phyloP scores from a whole-genome alignment of 2,888 invertebrate species.

The Stratiomys singularior region DNA sequence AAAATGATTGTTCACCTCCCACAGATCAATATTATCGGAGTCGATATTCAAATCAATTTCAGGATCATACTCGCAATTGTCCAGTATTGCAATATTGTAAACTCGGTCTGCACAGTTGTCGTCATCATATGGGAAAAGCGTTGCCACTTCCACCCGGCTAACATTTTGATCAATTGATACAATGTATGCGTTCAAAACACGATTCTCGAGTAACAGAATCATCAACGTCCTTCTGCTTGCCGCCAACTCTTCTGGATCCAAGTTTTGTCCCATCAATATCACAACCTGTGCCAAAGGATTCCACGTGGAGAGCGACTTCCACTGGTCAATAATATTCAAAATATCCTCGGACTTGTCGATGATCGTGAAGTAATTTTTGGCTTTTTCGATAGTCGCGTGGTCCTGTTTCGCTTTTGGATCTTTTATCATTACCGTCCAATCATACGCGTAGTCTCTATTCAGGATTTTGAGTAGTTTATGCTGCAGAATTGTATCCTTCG shows the following conservation, averaged over 20 bases:
- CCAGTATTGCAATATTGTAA: conserved; percentile 53
- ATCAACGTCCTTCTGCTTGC: conserved; percentile 60
- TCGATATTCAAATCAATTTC: conserved; percentile 4
- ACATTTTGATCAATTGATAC: conserved; percentile 59
- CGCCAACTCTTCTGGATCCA: conserved; percentile 52
- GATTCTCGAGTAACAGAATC: conserved; percentile 59
- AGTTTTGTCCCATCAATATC: conserved; percentile 58
- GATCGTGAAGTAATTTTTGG: conserved; percentile 62
- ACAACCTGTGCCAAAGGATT: conserved; percentile 64
- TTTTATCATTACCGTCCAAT: conserved; percentile 48
- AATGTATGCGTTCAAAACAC: conserved; percentile 62
- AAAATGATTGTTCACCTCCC: conserved; percentile 10
- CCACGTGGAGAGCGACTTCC: conserved; percentile 61
- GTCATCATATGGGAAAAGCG: conserved; percentile 63
- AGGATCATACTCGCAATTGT: conserved; percentile 57
- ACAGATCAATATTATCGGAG: conserved; percentile 24
- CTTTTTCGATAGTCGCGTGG: conserved; percentile 56
- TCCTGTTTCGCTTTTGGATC: conserved; percentile 42
- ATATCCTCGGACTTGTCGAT: conserved; percentile 60
- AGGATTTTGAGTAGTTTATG: conserved; percentile 37
- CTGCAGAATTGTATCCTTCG: conserved; percentile 39
- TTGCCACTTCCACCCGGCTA: conserved; percentile 57
- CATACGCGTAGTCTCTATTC: conserved; percentile 45
- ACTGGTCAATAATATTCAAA: conserved; percentile 58
- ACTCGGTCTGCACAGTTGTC: conserved; percentile 60